These are phyloP conservation scores for Amphipyra berbera DNA, from an alignment of 2,888 invertebrate species.

Conservation along the genomic window DNA sequence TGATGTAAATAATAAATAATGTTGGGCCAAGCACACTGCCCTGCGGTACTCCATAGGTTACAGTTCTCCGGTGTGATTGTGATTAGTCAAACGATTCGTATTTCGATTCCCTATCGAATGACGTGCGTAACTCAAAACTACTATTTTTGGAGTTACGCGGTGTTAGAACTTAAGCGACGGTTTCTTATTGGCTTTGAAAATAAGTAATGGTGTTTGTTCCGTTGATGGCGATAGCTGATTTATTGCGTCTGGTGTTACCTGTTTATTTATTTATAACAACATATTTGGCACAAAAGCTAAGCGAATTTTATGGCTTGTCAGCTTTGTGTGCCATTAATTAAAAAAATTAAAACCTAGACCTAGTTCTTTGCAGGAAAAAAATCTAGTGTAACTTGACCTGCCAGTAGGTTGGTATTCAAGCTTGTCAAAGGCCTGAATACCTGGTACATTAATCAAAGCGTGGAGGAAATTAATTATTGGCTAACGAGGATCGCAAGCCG, in stretches of 20 bases:
- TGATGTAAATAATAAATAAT: too few relatives aligned
- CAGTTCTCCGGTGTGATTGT: too few relatives aligned
- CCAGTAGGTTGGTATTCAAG: not conserved
- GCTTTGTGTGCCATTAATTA: slow-evolving; percentile 2
- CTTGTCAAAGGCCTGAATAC: slow-evolving; percentile 9
- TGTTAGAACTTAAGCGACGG: too few relatives aligned
- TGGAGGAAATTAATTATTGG: slow-evolving; percentile 43
- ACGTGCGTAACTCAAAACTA: too few relatives aligned
- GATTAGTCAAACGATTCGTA: too few relatives aligned
- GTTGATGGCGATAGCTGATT: slow-evolving; percentile 22
- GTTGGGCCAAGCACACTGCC: too few relatives aligned
- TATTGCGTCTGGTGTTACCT: not conserved
- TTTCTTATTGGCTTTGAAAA: slow-evolving; percentile 30
- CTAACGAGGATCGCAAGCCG: slow-evolving; percentile 33
- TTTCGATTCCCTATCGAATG: too few relatives aligned
- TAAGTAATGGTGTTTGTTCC: slow-evolving; percentile 30
- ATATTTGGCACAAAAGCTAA: not conserved
- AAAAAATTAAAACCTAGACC: slow-evolving; percentile 4
- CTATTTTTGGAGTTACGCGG: too few relatives aligned
- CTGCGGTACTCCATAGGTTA: too few relatives aligned
- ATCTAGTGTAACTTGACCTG: slow-evolving; percentile 15
- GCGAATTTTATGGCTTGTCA: not conserved
- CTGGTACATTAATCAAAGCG: slow-evolving; percentile 36
- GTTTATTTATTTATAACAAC: slow-evolving; percentile 6
- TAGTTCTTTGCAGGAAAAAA: not conserved